Conservation (phyloP, 2,113 vertebrate species). For the Eptatretus burgeri region DNA sequence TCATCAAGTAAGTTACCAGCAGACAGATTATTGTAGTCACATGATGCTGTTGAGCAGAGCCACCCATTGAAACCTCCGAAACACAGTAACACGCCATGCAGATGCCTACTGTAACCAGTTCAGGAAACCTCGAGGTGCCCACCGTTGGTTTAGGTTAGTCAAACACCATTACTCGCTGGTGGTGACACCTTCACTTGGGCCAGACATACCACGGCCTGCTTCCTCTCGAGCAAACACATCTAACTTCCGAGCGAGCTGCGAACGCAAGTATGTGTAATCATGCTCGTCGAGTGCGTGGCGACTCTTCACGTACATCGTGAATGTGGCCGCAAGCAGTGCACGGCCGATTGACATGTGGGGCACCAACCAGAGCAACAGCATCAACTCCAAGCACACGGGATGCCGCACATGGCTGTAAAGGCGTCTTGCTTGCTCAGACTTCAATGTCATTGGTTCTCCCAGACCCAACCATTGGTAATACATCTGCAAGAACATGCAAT, state of each 20-base stretch:
- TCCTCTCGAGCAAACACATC: slow-evolving; percentile 20
- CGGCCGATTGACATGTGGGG: slow-evolving; percentile 38
- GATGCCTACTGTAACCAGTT: too few species aligned
- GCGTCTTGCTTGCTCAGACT: slow-evolving; percentile 26
- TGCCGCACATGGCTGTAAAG: slow-evolving; percentile 45
- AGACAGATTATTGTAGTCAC: too few species aligned
- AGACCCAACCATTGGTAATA: slow-evolving; percentile 40
- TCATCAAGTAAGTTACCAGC: too few species aligned
- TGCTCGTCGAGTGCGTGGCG: slow-evolving; percentile 43
- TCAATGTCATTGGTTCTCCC: slow-evolving; percentile 34
- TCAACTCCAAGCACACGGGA: slow-evolving; percentile 45
- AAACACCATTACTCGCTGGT: too few species aligned
- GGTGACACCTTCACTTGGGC: too few species aligned
- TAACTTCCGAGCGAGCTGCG: slow-evolving; percentile 31
- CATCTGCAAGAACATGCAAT: slow-evolving; percentile 20
- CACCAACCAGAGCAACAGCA: slow-evolving; percentile 38
- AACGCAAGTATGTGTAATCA: slow-evolving; percentile 35
- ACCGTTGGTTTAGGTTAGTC: too few species aligned
- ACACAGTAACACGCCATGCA: too few species aligned
- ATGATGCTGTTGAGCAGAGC: too few species aligned
- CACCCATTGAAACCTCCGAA: too few species aligned
- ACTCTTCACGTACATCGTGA: slow-evolving; percentile 31
- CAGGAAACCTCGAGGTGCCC: too few species aligned
- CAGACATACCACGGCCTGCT: slow-evolving; percentile 5
- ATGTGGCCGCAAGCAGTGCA: slow-evolving; percentile 27